Evolutionary conservation across 2,888 invertebrate species (phyloP).

Genomic region (Griposia aprilina): DNA sequence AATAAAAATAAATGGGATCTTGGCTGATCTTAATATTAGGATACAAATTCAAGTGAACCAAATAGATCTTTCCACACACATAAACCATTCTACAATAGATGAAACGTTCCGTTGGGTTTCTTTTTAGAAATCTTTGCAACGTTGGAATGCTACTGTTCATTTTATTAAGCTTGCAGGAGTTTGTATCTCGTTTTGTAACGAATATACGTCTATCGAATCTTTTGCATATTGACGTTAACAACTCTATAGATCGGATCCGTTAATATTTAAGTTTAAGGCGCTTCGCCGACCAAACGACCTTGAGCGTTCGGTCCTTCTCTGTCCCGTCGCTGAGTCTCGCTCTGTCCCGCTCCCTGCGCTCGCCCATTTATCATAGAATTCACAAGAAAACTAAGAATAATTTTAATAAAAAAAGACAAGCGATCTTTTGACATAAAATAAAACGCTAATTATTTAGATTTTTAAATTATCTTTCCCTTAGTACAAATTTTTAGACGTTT

Average conservation of each 20-base stretch:
- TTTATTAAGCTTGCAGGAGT: conserved; percentile 10
- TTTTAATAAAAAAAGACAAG: no score
- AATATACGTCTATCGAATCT: not conserved
- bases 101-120: conserved; percentile 37
- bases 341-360: no score
- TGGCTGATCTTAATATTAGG: conserved; percentile 84
- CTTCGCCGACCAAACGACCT: no score
- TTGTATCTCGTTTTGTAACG: not conserved
- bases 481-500: no score
- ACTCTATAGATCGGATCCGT: not conserved
- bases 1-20: conserved; percentile 86
- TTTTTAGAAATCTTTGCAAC: conserved; percentile 26
- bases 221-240: not conserved
- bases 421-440: no score
- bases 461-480: no score
- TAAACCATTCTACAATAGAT: conserved; percentile 59
- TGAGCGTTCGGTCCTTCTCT: no score
- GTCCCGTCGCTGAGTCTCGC: no score
- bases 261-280: not conserved
- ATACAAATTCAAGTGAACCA: conserved; percentile 77
- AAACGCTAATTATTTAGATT: no score
- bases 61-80: conserved; percentile 70
- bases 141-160: conserved; percentile 19
- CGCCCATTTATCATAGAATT: no score
- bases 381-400: no score